These are phyloP conservation scores for Agriotes lineatus DNA, from an alignment of 2,888 invertebrate species.

Conservation along the genomic window DNA sequence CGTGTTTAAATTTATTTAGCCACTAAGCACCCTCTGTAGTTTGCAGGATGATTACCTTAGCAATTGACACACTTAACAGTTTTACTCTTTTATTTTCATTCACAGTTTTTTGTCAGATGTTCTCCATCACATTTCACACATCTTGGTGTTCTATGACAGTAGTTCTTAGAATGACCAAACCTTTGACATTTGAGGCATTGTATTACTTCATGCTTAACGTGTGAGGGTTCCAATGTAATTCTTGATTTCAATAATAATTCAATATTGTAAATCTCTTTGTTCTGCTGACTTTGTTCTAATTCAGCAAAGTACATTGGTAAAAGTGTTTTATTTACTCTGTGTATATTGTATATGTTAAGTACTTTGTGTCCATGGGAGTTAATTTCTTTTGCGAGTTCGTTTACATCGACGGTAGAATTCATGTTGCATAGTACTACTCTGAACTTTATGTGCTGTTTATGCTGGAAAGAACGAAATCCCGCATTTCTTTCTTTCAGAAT, in stretches of 20 bases:
- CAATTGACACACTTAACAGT: not conserved
- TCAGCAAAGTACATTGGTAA: constrained; percentile 12
- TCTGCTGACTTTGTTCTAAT: not conserved
- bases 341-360: too few species aligned
- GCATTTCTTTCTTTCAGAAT: too few species aligned
- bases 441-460: too few species aligned
- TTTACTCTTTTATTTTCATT: not conserved
- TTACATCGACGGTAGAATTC: too few species aligned
- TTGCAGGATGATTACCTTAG: constrained; percentile 5
- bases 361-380: too few species aligned
- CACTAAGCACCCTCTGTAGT: constrained; percentile 13
- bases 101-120: constrained; percentile 13
- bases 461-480: too few species aligned
- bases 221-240: constrained; percentile 15
- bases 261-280: constrained; percentile 18
- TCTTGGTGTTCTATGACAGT: constrained; percentile 12
- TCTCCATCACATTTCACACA: constrained; percentile 32
- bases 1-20: not conserved
- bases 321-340: not conserved
- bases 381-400: too few species aligned
- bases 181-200: constrained; percentile 22
- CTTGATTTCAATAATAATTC: constrained; percentile 3
- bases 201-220: not conserved
- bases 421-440: too few species aligned
- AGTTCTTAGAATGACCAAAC: constrained; percentile 26